These are phyloP conservation scores for Pseudomyrmex sp. DNA, from an alignment of 1,140 invertebrate species.

Conservation along the genomic window DNA sequence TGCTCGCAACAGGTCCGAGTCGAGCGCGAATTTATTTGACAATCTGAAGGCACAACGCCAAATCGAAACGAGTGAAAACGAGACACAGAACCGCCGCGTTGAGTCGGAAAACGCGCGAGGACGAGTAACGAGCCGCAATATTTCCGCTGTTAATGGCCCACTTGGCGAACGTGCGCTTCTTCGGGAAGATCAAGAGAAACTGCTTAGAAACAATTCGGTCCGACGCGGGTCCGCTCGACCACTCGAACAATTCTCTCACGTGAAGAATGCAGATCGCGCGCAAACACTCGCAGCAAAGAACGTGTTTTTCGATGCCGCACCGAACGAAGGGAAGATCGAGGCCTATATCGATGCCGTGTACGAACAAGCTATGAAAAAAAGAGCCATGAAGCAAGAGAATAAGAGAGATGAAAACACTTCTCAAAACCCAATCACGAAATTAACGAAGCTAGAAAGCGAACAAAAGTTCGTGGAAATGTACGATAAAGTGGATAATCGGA, in stretches of 20 bases:
- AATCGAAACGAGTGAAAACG: neutral
- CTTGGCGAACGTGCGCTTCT: constrained; percentile 14
- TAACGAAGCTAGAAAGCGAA: constrained; percentile 5
- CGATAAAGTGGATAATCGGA: constrained; percentile 15
- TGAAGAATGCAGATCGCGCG: neutral
- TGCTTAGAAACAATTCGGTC: neutral
- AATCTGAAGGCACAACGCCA: constrained; percentile 60
- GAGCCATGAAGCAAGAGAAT: constrained; percentile 3
- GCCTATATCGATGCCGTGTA: constrained; percentile 11
- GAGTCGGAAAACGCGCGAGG: neutral
- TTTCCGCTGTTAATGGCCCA: constrained; percentile 38
- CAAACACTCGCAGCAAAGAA: neutral
- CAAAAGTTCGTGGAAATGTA: neutral
- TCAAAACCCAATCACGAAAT: neutral
- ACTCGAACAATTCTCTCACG: neutral
- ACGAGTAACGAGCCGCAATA: constrained; percentile 2
- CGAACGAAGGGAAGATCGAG: constrained; percentile 9
- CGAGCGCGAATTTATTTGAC: constrained; percentile 31
- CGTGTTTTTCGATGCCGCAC: neutral
- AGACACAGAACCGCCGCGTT: no score
- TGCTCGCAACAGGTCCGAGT: constrained; percentile 62
- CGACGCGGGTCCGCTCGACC: neutral
- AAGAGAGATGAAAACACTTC: neutral
- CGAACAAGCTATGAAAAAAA: neutral
- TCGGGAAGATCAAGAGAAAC: neutral